Evolutionary conservation across 2,888 invertebrate genomes (phyloP).

Genomic region (Yponomeuta plumbellus): DNA sequence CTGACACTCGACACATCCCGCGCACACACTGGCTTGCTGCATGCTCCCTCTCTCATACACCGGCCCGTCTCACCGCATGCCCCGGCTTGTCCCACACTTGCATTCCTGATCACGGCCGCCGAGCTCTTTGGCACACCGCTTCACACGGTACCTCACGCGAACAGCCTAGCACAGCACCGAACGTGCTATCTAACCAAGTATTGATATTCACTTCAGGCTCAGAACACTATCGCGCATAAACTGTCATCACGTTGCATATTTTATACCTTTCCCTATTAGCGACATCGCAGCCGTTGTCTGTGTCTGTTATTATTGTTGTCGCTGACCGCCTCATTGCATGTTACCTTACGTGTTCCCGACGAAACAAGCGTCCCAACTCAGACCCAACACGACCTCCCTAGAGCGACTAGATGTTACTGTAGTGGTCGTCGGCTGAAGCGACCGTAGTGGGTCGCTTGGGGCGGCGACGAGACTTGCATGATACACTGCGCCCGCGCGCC

Average conservation of each 20-base stretch:
- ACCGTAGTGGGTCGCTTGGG: constrained; percentile 30
- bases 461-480: constrained; percentile 58
- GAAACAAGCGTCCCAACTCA: constrained; percentile 48
- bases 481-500: constrained; percentile 39
- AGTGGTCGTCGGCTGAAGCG: constrained; percentile 45
- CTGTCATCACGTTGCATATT: constrained; percentile 71
- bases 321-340: constrained; percentile 67
- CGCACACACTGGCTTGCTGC: constrained; percentile 59
- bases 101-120: constrained; percentile 73
- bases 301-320: constrained; percentile 53
- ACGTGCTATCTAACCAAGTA: constrained; percentile 32
- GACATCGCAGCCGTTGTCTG: constrained; percentile 61
- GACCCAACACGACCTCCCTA: constrained; percentile 55
- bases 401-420: constrained; percentile 53
- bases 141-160: constrained; percentile 71
- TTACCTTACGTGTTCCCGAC: constrained; percentile 50
- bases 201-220: constrained; percentile 55
- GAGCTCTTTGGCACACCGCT: constrained; percentile 62
- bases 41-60: constrained; percentile 58
- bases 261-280: constrained; percentile 75
- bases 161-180: constrained; percentile 63
- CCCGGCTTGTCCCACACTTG: constrained; percentile 66
- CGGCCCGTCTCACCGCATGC: constrained; percentile 66
- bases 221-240: constrained; percentile 62
- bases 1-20: constrained; percentile 43